These are phyloP conservation scores for Forbesichthys papilliferus DNA, from an alignment of 2,113 vertebrate species.

Conservation along the genomic window DNA sequence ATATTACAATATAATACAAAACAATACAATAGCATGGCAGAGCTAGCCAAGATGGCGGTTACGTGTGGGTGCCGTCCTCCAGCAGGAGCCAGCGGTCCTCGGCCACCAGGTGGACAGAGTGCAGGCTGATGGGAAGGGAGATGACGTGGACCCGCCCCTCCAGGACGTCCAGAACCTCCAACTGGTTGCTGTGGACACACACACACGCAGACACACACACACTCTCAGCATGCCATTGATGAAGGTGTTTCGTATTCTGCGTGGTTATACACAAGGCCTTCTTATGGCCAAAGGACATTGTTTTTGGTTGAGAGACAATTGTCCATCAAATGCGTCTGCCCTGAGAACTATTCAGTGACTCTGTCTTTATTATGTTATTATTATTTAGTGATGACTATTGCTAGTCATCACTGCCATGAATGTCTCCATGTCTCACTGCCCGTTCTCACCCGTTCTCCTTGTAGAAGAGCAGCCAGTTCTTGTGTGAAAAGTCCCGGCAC, in stretches of 20 bases:
- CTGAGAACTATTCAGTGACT: neutral
- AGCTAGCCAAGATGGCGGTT: neutral
- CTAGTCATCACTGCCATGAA: too few relatives aligned
- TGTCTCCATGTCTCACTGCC: too few relatives aligned
- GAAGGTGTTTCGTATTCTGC: too few relatives aligned
- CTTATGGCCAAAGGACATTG: neutral
- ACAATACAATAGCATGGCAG: too few relatives aligned
- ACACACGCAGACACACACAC: neutral
- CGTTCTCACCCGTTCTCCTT: slow-evolving; percentile 85
- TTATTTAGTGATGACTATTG: too few relatives aligned
- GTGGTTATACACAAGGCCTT: neutral
- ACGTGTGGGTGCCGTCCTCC: slow-evolving; percentile 88
- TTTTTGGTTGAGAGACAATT: too few relatives aligned
- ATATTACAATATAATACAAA: too few relatives aligned
- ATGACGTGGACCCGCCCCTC: slow-evolving; percentile 88
- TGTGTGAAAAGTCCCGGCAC: slow-evolving; percentile 93
- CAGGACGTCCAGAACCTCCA: slow-evolving; percentile 90
- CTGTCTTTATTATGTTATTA: too few relatives aligned
- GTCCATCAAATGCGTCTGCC: neutral
- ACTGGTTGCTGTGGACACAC: slow-evolving; percentile 76
- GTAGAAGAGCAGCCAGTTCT: slow-evolving; percentile 97
- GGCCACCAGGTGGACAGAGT: slow-evolving; percentile 85
- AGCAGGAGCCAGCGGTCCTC: slow-evolving; percentile 94
- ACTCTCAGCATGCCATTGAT: too few relatives aligned
- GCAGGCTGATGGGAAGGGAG: slow-evolving; percentile 86